These are phyloP conservation scores for Sylvicola fuscatus DNA, from an alignment of 2,888 invertebrate genomes.

Conservation along the genomic window DNA sequence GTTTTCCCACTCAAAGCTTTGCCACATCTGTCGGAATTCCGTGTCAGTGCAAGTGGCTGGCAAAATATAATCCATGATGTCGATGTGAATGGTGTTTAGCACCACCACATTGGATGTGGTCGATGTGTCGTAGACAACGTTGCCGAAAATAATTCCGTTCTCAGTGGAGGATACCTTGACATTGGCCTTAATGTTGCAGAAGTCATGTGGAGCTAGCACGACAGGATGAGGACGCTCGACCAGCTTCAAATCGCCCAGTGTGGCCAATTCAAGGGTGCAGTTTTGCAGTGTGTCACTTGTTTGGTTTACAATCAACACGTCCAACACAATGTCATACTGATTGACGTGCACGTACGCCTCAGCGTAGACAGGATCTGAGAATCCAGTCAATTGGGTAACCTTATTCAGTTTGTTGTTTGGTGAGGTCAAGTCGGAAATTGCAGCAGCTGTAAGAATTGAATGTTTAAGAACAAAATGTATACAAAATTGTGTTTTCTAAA, in stretches of 20 bases:
- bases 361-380: constrained; percentile 98
- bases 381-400: constrained; percentile 93
- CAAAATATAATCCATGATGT: constrained; percentile 98
- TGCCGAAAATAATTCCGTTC: constrained; percentile 98
- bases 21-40: constrained; percentile 99
- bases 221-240: constrained; percentile 95
- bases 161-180: constrained; percentile 99
- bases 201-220: constrained; percentile 91
- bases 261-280: constrained; percentile 92
- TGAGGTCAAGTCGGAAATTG: constrained; percentile 28
- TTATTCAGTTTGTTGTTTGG: constrained; percentile 42
- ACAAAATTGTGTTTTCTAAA: neutral
- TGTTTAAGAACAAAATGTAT: neutral
- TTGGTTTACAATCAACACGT: constrained; percentile 96
- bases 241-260: constrained; percentile 89
- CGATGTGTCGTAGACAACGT: constrained; percentile 94
- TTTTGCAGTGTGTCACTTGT: constrained; percentile 97
- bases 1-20: constrained; percentile 99
- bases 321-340: constrained; percentile 95
- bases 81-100: constrained; percentile 97
- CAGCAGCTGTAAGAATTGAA: constrained; percentile 10
- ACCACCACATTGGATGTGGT: constrained; percentile 71
- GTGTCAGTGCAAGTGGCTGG: constrained; percentile 86
- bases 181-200: constrained; percentile 94
- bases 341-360: constrained; percentile 99